phyloP scores from a whole-genome alignment of 2,797 vertebrate species.

The Capromys pilorides region DNA sequence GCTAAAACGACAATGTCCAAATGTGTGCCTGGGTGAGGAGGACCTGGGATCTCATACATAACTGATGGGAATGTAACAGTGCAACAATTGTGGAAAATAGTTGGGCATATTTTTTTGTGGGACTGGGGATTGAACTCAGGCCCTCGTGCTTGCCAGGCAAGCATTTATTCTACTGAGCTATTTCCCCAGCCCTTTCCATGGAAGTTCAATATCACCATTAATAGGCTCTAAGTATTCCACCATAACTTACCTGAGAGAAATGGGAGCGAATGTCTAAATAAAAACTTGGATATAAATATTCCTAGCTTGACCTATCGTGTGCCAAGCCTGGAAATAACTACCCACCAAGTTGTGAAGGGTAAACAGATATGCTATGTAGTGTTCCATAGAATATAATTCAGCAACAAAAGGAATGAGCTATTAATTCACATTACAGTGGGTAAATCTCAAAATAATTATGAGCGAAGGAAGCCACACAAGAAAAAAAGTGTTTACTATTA shows the following conservation, averaged over 20 bases:
- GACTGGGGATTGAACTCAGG: too few species aligned
- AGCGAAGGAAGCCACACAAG: not conserved
- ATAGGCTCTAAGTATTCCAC: not conserved
- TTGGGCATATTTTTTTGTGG: not conserved
- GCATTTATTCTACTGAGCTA: too few species aligned
- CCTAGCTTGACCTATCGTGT: not conserved
- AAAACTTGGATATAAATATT: not conserved
- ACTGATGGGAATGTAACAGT: not conserved
- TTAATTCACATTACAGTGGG: not conserved
- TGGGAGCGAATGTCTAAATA: not conserved
- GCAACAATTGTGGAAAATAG: not conserved
- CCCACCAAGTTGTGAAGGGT: not conserved
- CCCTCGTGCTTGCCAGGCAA: too few species aligned
- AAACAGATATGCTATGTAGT: not conserved
- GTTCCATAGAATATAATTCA: not conserved
- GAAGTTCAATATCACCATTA: not conserved
- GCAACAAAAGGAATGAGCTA: not conserved
- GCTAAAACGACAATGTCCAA: not conserved
- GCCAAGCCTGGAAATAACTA: not conserved
- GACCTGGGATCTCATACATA: not conserved
- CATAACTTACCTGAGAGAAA: not conserved
- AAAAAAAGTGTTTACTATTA: not conserved
- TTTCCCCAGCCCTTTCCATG: too few species aligned
- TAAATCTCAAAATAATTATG: slow-evolving; percentile 21
- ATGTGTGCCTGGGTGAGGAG: not conserved